Evolutionary conservation across 2,113 vertebrate genomes (phyloP).

Genomic region (Coturnix japonica): DNA sequence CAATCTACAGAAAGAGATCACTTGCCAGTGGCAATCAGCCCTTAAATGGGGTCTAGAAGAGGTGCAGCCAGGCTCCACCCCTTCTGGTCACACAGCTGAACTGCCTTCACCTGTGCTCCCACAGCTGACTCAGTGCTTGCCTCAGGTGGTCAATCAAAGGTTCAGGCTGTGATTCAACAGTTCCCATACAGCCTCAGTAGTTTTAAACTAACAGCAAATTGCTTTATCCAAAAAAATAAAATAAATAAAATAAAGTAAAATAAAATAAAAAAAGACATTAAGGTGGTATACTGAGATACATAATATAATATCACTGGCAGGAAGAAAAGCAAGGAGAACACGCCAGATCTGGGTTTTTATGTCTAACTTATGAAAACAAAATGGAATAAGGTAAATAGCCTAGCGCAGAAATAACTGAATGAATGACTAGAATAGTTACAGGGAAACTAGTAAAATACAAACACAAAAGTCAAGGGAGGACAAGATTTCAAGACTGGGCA

Average conservation of each 20-base stretch:
- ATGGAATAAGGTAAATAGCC: neutral
- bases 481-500: slow-evolving; percentile 61
- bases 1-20: too few relatives aligned
- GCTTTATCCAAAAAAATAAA: neutral
- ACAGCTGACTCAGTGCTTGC: too few relatives aligned
- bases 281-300: neutral
- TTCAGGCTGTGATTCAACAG: too few relatives aligned
- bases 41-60: too few relatives aligned
- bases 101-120: too few relatives aligned
- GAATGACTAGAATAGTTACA: slow-evolving; percentile 20
- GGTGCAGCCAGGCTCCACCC: too few relatives aligned
- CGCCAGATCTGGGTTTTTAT: neutral
- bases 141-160: too few relatives aligned
- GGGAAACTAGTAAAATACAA: slow-evolving; percentile 34
- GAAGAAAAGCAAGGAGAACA: slow-evolving; percentile 3
- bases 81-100: too few relatives aligned
- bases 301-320: neutral
- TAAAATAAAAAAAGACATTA: neutral
- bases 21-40: too few relatives aligned
- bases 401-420: slow-evolving; percentile 1
- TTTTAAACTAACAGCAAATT: neutral
- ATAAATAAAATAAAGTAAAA: neutral
- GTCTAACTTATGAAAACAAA: neutral
- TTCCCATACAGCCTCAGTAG: neutral
- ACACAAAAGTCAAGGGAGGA: slow-evolving; percentile 61